A percentile compares a stretch with the other conserved stretches of the same genome.
phyloP scores from a whole-genome alignment of 2,888 invertebrate species.

The Xanthorhoe spadicearia region DNA sequence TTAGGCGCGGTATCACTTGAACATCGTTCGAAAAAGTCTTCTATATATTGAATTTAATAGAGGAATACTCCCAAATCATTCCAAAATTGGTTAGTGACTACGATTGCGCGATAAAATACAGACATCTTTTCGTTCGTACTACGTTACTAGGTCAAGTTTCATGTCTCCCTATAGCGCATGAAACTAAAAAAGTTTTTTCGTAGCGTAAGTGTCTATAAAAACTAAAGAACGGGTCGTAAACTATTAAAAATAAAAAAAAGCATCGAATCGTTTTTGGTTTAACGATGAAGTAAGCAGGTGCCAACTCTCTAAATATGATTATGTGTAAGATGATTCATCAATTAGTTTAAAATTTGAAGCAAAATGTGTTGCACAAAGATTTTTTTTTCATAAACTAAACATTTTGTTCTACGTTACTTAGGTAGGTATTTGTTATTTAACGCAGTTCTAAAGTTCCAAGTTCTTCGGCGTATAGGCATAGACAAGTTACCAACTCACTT shows the following conservation, averaged over 20 bases:
- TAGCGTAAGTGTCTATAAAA: neutral
- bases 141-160: neutral
- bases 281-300: neutral
- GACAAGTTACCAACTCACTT: slow-evolving; percentile 44
- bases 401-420: too few species aligned
- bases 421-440: too few species aligned
- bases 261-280: neutral
- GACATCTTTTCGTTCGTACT: too few species aligned
- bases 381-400: too few species aligned
- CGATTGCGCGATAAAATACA: too few species aligned
- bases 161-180: neutral
- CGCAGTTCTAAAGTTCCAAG: neutral
- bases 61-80: too few species aligned
- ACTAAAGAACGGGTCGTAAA: neutral
- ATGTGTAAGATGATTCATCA: too few species aligned
- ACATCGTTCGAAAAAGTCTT: neutral
- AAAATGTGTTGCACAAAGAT: too few species aligned
- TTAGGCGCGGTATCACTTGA: too few species aligned
- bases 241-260: neutral
- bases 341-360: too few species aligned
- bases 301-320: neutral
- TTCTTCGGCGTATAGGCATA: neutral
- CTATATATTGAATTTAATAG: too few species aligned
- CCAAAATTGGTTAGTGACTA: too few species aligned
- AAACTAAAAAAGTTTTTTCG: neutral